Conservation (phyloP, 2,888 invertebrate species). For the Lasioglossum malachurum region DNA sequence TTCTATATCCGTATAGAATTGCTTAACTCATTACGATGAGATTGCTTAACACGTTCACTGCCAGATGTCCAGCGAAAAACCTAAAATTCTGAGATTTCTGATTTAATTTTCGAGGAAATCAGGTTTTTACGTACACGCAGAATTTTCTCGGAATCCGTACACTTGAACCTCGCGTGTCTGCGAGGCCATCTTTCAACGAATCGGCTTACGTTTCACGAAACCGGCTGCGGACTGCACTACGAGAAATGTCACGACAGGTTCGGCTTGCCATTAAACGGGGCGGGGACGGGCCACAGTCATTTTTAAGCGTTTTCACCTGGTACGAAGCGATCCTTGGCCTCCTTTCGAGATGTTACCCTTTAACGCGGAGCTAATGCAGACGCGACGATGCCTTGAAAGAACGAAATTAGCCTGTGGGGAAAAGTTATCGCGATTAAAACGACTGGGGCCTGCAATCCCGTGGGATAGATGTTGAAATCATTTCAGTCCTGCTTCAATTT, state of each 20-base stretch:
- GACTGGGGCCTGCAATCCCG: background rate
- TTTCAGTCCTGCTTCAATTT: too few species aligned
- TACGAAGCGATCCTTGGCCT: constrained; percentile 36
- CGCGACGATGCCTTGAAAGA: background rate
- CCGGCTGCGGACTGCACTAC: background rate
- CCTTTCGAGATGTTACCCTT: constrained; percentile 21
- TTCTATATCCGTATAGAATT: too few species aligned
- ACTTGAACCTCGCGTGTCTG: background rate
- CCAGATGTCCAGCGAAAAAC: too few species aligned
- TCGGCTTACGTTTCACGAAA: background rate
- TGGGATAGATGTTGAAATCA: too few species aligned
- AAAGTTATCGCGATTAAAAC: background rate
- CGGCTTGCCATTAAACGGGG: background rate
- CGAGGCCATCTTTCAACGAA: background rate
- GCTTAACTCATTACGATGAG: too few species aligned
- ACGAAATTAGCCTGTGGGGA: background rate
- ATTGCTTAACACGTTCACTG: too few species aligned
- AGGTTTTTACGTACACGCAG: background rate
- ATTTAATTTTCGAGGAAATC: background rate
- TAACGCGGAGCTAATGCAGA: background rate
- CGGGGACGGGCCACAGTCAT: background rate
- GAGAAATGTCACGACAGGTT: background rate
- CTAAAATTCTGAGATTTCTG: too few species aligned
- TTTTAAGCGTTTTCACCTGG: constrained; percentile 21
- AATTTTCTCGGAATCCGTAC: background rate